Conservation (phyloP, 2,888 invertebrate genomes). For the Suillia variegata region DNA sequence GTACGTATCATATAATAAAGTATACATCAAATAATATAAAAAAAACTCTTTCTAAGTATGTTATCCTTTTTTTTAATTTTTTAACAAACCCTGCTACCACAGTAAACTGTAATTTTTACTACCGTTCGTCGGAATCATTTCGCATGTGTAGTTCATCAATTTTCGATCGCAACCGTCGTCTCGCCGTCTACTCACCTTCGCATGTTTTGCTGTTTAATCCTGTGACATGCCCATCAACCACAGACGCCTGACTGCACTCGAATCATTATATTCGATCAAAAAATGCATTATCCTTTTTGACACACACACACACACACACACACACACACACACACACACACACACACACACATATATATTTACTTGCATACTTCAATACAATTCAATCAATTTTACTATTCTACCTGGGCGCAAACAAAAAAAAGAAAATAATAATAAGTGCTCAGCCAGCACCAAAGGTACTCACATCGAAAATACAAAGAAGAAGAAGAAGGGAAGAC, state of each 20-base stretch:
- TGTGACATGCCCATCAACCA: slow-evolving; percentile 9
- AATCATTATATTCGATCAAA: background rate
- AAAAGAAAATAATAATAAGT: no score
- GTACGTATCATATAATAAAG: no score
- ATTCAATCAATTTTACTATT: slow-evolving; percentile 9
- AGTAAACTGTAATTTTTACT: background rate
- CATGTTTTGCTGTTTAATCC: background rate
- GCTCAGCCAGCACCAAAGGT: background rate
- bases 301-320: no score
- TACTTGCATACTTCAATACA: background rate
- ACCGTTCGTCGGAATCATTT: background rate
- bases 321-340: background rate
- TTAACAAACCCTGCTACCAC: background rate
- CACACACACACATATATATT: background rate
- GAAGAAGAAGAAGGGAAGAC: background rate
- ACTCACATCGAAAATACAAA: background rate
- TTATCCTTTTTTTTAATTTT: background rate
- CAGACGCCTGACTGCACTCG: slow-evolving; percentile 10
- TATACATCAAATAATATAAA: no score
- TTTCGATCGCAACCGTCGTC: background rate
- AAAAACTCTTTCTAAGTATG: no score
- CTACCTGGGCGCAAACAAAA: slow-evolving; percentile 33
- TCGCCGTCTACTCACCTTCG: background rate
- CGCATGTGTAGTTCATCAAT: background rate
- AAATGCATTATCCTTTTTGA: background rate